Percentiles rank a stretch among this genome's conserved stretches.
phyloP scores from a whole-genome alignment of 1,140 invertebrate genomes.

The Caenorhabditis inopinata region DNA sequence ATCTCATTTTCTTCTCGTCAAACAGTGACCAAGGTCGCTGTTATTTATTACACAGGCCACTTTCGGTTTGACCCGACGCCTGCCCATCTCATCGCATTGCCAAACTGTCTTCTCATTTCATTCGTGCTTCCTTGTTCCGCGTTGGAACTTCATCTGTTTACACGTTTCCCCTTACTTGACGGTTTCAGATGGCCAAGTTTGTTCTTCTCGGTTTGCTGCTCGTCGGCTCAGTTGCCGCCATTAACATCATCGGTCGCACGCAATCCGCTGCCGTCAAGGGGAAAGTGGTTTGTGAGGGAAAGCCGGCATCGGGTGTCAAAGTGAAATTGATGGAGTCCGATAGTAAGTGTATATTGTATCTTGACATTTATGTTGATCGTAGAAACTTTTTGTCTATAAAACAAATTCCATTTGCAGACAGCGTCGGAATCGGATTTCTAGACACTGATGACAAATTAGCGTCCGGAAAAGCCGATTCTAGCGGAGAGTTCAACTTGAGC shows the following conservation, averaged over 20 bases:
- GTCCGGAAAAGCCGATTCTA: constrained; percentile 47
- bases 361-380: no score
- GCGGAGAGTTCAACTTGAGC: constrained; percentile 47
- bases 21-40: constrained; percentile 20
- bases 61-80: constrained; percentile 6
- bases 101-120: no score
- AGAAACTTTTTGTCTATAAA: no score
- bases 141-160: no score
- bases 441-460: constrained; percentile 53
- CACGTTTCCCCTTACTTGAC: background rate
- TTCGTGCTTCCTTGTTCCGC: no score
- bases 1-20: constrained; percentile 9
- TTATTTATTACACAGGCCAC: constrained; percentile 17
- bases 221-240: constrained; percentile 6
- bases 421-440: constrained; percentile 18
- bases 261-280: constrained; percentile 39
- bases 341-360: background rate
- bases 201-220: background rate
- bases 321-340: constrained; percentile 43
- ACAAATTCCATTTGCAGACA: background rate
- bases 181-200: background rate
- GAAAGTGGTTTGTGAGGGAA: constrained; percentile 34
- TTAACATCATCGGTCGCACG: constrained; percentile 36
- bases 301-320: constrained; percentile 36
- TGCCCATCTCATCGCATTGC: background rate